These are phyloP conservation scores for Agapornis canus DNA, from an alignment of 2,797 vertebrate genomes.

Conservation along the genomic window DNA sequence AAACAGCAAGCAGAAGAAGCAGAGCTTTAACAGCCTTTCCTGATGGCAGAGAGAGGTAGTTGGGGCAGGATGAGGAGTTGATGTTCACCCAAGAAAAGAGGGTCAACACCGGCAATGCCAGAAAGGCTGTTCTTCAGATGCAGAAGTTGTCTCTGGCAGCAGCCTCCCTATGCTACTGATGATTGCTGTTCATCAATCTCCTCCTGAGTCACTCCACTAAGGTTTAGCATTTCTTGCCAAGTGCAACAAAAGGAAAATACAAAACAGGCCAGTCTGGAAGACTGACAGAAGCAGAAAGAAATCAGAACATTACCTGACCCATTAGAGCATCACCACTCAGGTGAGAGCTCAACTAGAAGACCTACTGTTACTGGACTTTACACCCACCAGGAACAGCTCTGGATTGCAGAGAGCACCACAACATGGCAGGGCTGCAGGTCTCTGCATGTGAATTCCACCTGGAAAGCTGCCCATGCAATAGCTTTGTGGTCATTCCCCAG, in stretches of 20 bases:
- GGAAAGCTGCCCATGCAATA: not conserved
- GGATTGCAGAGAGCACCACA: not conserved
- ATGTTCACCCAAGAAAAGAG: not conserved
- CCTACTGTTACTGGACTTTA: not conserved
- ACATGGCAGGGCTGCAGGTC: constrained; percentile 19
- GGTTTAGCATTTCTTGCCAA: not conserved
- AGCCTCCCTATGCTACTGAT: not conserved
- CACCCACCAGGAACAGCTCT: not conserved
- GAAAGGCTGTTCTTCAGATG: not conserved
- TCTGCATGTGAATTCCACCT: constrained; percentile 40
- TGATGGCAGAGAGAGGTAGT: not conserved
- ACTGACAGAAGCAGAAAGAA: constrained; percentile 31
- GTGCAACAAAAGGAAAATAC: constrained; percentile 6
- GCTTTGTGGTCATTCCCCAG: constrained; percentile 24
- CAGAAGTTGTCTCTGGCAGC: not conserved
- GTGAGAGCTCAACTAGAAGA: not conserved
- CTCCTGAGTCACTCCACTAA: not conserved
- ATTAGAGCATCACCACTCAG: not conserved
- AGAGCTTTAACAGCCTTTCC: not conserved
- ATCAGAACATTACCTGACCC: not conserved
- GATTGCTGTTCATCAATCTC: not conserved
- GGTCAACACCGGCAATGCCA: not conserved
- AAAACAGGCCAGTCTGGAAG: not conserved
- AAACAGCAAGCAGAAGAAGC: not conserved
- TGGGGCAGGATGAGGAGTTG: not conserved